Evolutionary conservation across 2,888 invertebrate species (phyloP), one percentile per base, ranked within the genome.

Genomic region (Carpatolechia fugitivella): DNA sequence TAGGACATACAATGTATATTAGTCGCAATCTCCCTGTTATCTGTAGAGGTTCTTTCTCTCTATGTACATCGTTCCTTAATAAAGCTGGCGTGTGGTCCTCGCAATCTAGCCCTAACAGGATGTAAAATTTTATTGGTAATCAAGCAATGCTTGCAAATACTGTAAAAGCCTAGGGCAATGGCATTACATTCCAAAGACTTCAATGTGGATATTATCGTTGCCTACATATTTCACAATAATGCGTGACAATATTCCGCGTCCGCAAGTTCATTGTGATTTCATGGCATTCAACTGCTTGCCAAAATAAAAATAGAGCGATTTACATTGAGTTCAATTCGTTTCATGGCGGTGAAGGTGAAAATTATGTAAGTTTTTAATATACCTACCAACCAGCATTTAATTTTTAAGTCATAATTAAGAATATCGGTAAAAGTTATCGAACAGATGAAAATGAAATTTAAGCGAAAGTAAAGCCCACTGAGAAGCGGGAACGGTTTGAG

Each of bases 1-100:
- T 3, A 24, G 20, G 20, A n/a, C 1, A 24, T 50, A n/a, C 49
- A 50, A 36, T 36, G 36, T 36, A 24, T 41, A 76, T 76, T 80
- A 79, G 82, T 81, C 77, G 75, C 69, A 60, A 75, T 72, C 76
- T 74, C 74, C 70, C 67, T 68, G 72, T 63, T 78, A 78, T 78
- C 78, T 79, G 78, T 77, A 60, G 70, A 72, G 76, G 76, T n/a
- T 66, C 14, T 36, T 36, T 6, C 36, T 6, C 24, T 24, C 3
- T 6, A 18, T 20, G 20, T 18, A 11, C 1, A 24, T 24, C 24
- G 33, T 33, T n/a, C n/a, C n/a, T 11, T n/a, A 50, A n/a, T 18
- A n/a, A n/a, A 20, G 47, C n/a, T 11, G 29, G 16, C 7, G 47
- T 31, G 47, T 47, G 47, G 16, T 47, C 47, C 47, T 31, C 16